Evolutionary conservation across 2,113 vertebrate species (phyloP), one percentile per base, ranked within the genome.

Genomic region (Mormoops blainvillei): DNA sequence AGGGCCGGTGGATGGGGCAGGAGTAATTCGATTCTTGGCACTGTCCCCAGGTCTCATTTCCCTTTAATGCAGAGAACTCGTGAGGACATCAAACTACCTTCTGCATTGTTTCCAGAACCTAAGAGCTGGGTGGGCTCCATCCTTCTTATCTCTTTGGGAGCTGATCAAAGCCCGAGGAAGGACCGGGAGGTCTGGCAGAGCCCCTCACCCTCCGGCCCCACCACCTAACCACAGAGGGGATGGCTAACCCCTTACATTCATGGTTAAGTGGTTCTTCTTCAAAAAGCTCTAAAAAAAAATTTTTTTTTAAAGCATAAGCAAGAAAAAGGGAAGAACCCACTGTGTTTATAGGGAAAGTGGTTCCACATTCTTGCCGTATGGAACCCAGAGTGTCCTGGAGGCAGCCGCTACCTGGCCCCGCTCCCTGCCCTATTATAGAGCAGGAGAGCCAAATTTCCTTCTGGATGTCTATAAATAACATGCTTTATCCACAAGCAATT

Each of bases 391-490:
- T 22, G 61, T 97, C 94, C 94, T 12, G 95, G 97, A 97, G 97
- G 95, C 97, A 10, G 97, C 98, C 97, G 93, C 93, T 26, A 94
- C 91, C 97, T 98, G 98, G 98, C 98, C 89, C 85, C 11, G 43
- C 0, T 97, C 98, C 98, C 98, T 95, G 24, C 96, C 94, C 77
- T 98, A 97, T 98, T 98, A 97, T 84, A 95, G 97, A 87, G 95
- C 80, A 94, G 90, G 83, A 90, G 76, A 98, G 98, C 98, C 98
- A 98, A 96, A 97, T 98, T 98, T 97, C 98, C 97, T 98, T 95
- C 97, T 97, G 96, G 93, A 87, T 92, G 95, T 96, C 98, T 98
- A 98, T 98, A 97, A 97, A 96, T 97, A 98, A 97, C 98, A 86
- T 45, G 74, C 63, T 98, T 95, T 89, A n/a, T 98, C 98, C 98